Base-by-base conservation (phyloP, 2,888 invertebrate genomes). In the Epinotia brunnichana region DNA sequence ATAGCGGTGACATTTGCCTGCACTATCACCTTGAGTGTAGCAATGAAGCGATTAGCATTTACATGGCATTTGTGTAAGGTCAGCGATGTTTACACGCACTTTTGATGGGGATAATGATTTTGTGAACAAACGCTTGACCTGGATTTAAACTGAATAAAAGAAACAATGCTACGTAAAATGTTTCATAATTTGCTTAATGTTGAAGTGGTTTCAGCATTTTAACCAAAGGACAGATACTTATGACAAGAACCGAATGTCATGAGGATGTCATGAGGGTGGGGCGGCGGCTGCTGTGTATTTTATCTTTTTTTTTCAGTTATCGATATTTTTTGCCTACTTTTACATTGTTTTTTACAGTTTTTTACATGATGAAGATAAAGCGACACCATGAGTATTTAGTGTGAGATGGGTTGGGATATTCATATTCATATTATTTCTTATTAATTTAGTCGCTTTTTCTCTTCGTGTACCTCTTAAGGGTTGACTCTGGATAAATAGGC, bases 1-100 rank as follows among this genome's bases (percentile, higher is more conserved):
- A 54, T 56, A 67, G 29, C 48, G 24, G 62, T 69, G 73, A 69
- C 73, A 83, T 81, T 81, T 81, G 77, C 81, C 77, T 82, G 81
- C 80, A 84, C 84, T 83, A 83, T 84, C 87, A 85, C 88, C 87
- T 85, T 82, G 81, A 84, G 87, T 85, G 87, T 84, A 85, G 85
- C 81, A 86, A 86, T 83, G 82, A 78, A 80, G 83, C 87, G 80
- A 90, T 91, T 91, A 91, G 90, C 91, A 91, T 91, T 91, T 91
- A 78, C 85, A 80, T 90, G 91, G 80, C 91, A 91, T 91, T 91
- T 90, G 76, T 78, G 76, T 83, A 90, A 87, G 87, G 86, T 82
- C 86, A 79, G 70, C 54, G 51, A 56, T 74, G 73, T 74, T 74
- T 73, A 62, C 66, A 70, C 61, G 74, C 74, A 72, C 68, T 74